Evolutionary conservation across 2,888 invertebrate genomes (phyloP).

Genomic region (Drosophila lutescens): DNA sequence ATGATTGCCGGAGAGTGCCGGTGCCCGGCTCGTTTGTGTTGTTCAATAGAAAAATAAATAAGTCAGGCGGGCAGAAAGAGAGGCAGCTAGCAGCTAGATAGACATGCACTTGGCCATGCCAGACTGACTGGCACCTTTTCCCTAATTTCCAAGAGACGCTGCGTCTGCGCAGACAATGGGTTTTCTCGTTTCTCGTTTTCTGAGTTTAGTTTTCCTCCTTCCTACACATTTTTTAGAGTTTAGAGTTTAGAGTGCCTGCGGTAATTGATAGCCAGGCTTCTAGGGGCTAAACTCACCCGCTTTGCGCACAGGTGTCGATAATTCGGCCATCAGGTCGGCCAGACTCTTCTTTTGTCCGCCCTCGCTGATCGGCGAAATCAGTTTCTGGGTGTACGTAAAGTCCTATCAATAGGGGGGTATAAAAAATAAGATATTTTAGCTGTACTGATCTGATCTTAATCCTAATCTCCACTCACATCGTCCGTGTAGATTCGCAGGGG

Average conservation of each 20-base stretch:
- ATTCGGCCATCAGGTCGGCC: constrained; percentile 82
- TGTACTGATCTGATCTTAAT: too few species aligned
- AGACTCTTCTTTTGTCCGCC: constrained; percentile 83
- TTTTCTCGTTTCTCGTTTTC: constrained; percentile 1
- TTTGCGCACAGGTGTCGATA: constrained; percentile 83
- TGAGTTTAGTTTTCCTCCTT: not conserved
- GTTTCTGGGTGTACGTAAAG: constrained; percentile 82
- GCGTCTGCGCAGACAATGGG: constrained; percentile 33
- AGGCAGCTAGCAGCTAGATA: not conserved
- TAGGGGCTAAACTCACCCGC: constrained; percentile 79
- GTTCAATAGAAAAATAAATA: constrained; percentile 78
- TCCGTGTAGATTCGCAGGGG: constrained; percentile 93
- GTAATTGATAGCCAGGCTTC: constrained; percentile 63
- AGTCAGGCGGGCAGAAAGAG: constrained; percentile 54
- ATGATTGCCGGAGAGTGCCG: constrained; percentile 71
- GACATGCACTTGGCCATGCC: constrained; percentile 57
- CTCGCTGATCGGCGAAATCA: constrained; percentile 82
- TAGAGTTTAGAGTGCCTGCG: constrained; percentile 14
- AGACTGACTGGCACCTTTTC: constrained; percentile 82
- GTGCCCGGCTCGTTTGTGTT: constrained; percentile 53
- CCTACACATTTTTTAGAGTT: not conserved
- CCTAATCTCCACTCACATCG: constrained; percentile 83
- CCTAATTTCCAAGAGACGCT: constrained; percentile 46
- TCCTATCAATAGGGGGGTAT: constrained; percentile 73
- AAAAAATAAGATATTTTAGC: not conserved